A percentile compares a stretch with the other conserved stretches of the same genome.
phyloP scores from a whole-genome alignment of 2,113 vertebrate genomes.

The Alosa alosa region DNA sequence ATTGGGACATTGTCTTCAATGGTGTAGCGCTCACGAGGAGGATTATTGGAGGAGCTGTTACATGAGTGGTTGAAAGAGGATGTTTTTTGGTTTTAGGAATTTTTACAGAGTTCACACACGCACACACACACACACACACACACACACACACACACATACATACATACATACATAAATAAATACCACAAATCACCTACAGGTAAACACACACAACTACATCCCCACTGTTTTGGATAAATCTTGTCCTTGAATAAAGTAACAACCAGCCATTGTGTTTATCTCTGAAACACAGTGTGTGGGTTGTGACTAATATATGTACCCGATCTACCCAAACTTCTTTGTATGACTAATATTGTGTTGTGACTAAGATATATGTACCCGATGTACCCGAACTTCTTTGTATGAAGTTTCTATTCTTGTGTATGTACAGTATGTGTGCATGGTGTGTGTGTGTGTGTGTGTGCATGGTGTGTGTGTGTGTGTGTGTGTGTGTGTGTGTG shows the following conservation, averaged over 20 bases:
- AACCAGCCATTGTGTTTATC: too few relatives aligned
- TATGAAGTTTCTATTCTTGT: neutral
- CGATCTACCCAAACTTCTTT: too few relatives aligned
- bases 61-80: neutral
- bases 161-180: neutral
- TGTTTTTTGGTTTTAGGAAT: neutral
- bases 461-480: too few relatives aligned
- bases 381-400: too few relatives aligned
- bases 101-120: neutral
- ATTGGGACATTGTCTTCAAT: slow-evolving; percentile 8
- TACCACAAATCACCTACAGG: neutral
- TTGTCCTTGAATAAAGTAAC: too few relatives aligned
- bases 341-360: too few relatives aligned
- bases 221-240: too few relatives aligned
- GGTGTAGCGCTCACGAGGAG: neutral
- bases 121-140: neutral
- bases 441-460: too few relatives aligned
- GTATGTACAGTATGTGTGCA: too few relatives aligned
- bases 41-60: slow-evolving; percentile 1
- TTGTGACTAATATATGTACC: neutral
- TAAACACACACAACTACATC: too few relatives aligned
- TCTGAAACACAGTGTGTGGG: neutral
- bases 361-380: neutral
- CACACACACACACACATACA: neutral
- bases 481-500: too few relatives aligned